Evolutionary conservation across 2,888 invertebrate species (phyloP).

Genomic region (Pteria penguin): DNA sequence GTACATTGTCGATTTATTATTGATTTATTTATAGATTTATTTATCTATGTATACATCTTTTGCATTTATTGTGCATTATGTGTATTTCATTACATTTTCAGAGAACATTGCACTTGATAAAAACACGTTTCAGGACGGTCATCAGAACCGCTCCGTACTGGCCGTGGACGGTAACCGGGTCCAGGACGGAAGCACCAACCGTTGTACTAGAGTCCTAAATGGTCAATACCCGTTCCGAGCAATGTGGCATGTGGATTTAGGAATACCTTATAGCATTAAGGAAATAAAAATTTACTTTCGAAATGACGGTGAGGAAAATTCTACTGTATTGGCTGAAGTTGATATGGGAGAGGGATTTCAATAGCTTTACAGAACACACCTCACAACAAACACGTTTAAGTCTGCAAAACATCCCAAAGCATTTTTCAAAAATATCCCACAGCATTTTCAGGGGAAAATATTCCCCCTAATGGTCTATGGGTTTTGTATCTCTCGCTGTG

Average conservation of each 20-base stretch:
- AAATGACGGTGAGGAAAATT: slow-evolving; percentile 51
- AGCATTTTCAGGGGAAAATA: no score
- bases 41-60: no score
- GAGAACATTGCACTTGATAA: slow-evolving; percentile 58
- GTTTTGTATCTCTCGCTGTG: no score
- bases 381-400: no score
- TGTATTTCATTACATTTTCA: slow-evolving; percentile 20
- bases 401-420: no score
- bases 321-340: neutral
- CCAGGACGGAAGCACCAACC: slow-evolving; percentile 56
- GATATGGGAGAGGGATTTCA: neutral
- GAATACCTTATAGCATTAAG: slow-evolving; percentile 44
- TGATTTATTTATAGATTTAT: no score
- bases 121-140: slow-evolving; percentile 54
- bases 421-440: no score
- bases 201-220: slow-evolving; percentile 58
- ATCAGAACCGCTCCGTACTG: slow-evolving; percentile 51
- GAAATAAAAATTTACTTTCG: slow-evolving; percentile 56
- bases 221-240: slow-evolving; percentile 57
- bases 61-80: no score
- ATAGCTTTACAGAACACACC: no score
- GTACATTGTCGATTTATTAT: no score
- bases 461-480: no score
- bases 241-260: slow-evolving; percentile 63
- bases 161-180: slow-evolving; percentile 60